Conservation (phyloP, 2,113 vertebrate species). For the Ictalurus furcatus region DNA sequence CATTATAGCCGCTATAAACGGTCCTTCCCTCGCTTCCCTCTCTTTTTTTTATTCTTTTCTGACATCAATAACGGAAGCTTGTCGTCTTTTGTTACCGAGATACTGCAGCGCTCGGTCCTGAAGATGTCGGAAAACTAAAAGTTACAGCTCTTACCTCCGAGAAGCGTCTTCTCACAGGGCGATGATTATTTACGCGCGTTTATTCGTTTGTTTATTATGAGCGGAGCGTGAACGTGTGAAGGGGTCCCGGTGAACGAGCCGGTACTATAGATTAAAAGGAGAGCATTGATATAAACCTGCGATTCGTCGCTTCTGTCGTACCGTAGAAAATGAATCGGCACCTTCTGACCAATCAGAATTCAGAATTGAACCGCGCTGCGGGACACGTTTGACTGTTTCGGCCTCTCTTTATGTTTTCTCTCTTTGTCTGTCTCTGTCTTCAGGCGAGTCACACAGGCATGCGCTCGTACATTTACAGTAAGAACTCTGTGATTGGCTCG, state of each 20-base stretch:
- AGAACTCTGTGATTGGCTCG: conserved; percentile 87
- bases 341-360: background rate
- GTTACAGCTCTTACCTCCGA: background rate
- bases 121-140: background rate
- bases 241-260: background rate
- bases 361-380: background rate
- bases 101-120: too few species aligned
- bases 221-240: background rate
- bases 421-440: background rate
- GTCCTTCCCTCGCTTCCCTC: background rate
- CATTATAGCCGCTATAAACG: background rate
- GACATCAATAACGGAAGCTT: background rate
- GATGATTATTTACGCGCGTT: background rate
- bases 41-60: background rate
- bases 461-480: conserved; percentile 93
- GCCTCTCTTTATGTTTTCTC: background rate
- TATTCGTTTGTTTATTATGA: background rate
- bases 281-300: background rate
- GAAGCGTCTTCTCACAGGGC: background rate
- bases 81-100: background rate
- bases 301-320: background rate
- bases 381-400: background rate
- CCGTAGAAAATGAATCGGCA: background rate
- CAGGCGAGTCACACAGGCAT: conserved; percentile 95
- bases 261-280: background rate